These are phyloP conservation scores for Auanema freiburgensis DNA, from an alignment of 2,888 invertebrate genomes.

Conservation along the genomic window DNA sequence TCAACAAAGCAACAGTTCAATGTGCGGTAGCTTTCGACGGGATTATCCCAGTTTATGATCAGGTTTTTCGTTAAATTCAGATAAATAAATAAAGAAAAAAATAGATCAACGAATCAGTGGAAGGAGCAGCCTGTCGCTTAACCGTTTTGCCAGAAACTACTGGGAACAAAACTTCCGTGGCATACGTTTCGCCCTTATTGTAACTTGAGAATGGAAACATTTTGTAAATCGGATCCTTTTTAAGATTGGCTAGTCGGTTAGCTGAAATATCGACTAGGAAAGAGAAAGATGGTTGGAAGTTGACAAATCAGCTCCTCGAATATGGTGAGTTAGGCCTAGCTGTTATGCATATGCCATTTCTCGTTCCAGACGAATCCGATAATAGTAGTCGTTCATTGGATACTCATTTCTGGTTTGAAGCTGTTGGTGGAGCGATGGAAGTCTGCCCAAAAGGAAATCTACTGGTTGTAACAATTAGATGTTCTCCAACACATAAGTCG, in stretches of 20 bases:
- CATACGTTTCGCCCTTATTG: slow-evolving; percentile 49
- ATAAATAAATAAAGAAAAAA: not conserved
- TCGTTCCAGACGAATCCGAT: slow-evolving; percentile 29
- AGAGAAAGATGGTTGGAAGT: slow-evolving; percentile 33
- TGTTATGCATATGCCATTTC: no score
- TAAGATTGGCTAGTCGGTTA: slow-evolving; percentile 46
- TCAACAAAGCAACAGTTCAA: slow-evolving; percentile 26
- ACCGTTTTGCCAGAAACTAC: slow-evolving; percentile 50
- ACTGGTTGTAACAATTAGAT: slow-evolving; percentile 70
- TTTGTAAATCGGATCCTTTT: slow-evolving; percentile 9
- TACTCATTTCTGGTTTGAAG: slow-evolving; percentile 58
- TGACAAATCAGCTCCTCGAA: slow-evolving; percentile 56
- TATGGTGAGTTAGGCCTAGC: slow-evolving; percentile 53
- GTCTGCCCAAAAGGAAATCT: slow-evolving; percentile 69
- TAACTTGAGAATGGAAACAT: slow-evolving; percentile 15
- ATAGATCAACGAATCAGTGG: slow-evolving; percentile 28
- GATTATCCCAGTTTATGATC: slow-evolving; percentile 6
- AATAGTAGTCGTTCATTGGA: slow-evolving; percentile 49
- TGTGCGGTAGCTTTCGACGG: no score
- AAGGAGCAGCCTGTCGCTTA: slow-evolving; percentile 50
- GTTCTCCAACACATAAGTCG: slow-evolving; percentile 65
- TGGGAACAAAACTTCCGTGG: slow-evolving; percentile 31
- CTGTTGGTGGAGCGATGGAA: slow-evolving; percentile 42
- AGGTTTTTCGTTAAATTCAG: slow-evolving; percentile 8
- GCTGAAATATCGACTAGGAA: slow-evolving; percentile 43